A percentile compares a stretch with the other conserved stretches of the same genome.
These are phyloP conservation scores for Astyanax mexicanus DNA, from an alignment of 2,797 vertebrate species.

Conservation along the genomic window DNA sequence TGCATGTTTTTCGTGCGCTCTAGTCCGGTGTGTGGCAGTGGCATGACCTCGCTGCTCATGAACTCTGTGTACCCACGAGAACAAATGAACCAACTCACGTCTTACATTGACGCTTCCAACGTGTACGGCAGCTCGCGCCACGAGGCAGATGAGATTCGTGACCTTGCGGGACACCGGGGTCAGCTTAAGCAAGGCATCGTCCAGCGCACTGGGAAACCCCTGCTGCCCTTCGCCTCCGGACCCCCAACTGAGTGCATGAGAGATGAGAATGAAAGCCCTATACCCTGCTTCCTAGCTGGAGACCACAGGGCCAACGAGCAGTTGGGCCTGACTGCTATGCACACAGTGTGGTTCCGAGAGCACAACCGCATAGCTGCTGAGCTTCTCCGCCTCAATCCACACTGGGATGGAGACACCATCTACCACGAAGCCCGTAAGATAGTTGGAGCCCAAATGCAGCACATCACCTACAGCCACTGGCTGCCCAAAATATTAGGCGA, in stretches of 20 bases:
- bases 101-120: constrained; percentile 95
- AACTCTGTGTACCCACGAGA: constrained; percentile 97
- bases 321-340: constrained; percentile 94
- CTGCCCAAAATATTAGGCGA: constrained; percentile 96
- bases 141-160: constrained; percentile 89
- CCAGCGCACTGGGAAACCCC: constrained; percentile 93
- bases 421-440: constrained; percentile 97
- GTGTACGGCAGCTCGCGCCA: constrained; percentile 93
- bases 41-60: constrained; percentile 98
- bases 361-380: constrained; percentile 95
- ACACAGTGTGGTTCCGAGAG: constrained; percentile 96
- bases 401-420: constrained; percentile 98
- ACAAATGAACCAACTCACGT: constrained; percentile 97
- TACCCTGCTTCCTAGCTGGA: constrained; percentile 96
- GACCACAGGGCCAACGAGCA: constrained; percentile 98
- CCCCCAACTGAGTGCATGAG: constrained; percentile 97
- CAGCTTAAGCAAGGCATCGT: constrained; percentile 94
- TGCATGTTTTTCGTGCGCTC: constrained; percentile 99
- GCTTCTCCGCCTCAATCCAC: constrained; percentile 91
- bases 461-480: constrained; percentile 97
- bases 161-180: constrained; percentile 94
- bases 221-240: constrained; percentile 94
- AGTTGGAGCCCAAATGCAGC: constrained; percentile 96
- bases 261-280: constrained; percentile 96
- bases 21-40: constrained; percentile 96